A percentile compares a stretch with the other conserved stretches of the same genome.
Evolutionary conservation across 92 coral and sea anemone genomes (phyloP).

Genomic region (Palythoa heliodiscus): DNA sequence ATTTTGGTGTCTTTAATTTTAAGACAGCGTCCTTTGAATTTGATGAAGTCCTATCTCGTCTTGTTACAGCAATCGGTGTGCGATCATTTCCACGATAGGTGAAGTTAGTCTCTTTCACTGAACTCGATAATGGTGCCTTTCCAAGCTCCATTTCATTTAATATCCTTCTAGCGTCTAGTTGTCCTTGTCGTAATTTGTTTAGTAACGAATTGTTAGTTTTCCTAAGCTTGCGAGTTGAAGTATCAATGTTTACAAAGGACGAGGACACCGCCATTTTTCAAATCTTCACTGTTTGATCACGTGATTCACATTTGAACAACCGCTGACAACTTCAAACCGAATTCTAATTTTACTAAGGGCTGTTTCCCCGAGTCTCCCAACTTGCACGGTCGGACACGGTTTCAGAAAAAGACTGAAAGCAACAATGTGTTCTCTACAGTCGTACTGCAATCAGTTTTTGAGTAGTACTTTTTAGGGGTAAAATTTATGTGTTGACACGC

Average conservation of each 20-base stretch:
- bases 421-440: no score
- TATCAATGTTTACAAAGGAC: conserved; percentile 62
- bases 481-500: no score
- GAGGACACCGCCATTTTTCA: conserved; percentile 91
- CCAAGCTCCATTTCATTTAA: conserved; percentile 65
- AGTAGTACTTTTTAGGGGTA: not conserved
- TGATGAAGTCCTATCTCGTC: conserved; percentile 32
- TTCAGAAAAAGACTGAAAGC: no score
- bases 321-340: not conserved
- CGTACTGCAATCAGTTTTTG: no score
- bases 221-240: conserved; percentile 75
- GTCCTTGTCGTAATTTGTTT: conserved; percentile 72
- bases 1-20: conserved; percentile 69
- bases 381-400: not conserved
- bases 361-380: not conserved
- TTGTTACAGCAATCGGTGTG: conserved; percentile 61
- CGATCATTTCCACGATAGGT: conserved; percentile 74
- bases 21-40: conserved; percentile 26
- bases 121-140: conserved; percentile 40
- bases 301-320: conserved; percentile 20
- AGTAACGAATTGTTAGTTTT: conserved; percentile 72
- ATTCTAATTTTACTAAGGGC: no score
- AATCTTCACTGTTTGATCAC: conserved; percentile 62
- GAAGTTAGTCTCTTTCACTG: conserved; percentile 64
- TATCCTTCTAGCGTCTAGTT: conserved; percentile 70